Conservation (phyloP, 2,113 vertebrate genomes). For the Ivindomyrus marchei region DNA sequence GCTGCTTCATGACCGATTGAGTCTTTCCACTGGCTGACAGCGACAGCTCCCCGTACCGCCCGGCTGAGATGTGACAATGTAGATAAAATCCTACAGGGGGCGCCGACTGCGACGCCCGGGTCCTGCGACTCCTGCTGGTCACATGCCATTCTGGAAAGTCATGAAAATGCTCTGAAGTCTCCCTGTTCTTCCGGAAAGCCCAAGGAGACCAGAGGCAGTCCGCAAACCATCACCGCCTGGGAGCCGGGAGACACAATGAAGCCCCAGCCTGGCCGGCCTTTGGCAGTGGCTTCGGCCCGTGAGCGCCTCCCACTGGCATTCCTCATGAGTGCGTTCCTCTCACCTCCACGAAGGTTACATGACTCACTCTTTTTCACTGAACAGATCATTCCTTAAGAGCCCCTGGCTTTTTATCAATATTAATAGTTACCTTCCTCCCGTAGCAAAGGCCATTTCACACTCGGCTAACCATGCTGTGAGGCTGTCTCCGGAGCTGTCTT, state of each 20-base stretch:
- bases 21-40: neutral
- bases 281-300: neutral
- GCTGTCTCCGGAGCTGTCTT: conserved; percentile 63
- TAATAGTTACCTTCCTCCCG: conserved; percentile 68
- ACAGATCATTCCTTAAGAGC: conserved; percentile 67
- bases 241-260: neutral
- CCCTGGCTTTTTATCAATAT: conserved; percentile 68
- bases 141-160: neutral
- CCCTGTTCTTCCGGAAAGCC: neutral
- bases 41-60: neutral
- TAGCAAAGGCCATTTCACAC: conserved; percentile 74
- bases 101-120: neutral
- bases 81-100: neutral
- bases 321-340: conserved; percentile 38
- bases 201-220: neutral
- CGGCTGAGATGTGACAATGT: neutral
- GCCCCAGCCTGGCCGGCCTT: neutral
- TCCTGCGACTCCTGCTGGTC: neutral
- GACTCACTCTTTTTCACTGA: conserved; percentile 63
- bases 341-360: conserved; percentile 63
- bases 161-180: neutral
- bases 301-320: conserved; percentile 30
- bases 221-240: neutral
- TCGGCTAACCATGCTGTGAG: conserved; percentile 64
- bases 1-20: neutral